Conservation (phyloP, 2,797 vertebrate genomes). For the Pangasius krempfi region DNA sequence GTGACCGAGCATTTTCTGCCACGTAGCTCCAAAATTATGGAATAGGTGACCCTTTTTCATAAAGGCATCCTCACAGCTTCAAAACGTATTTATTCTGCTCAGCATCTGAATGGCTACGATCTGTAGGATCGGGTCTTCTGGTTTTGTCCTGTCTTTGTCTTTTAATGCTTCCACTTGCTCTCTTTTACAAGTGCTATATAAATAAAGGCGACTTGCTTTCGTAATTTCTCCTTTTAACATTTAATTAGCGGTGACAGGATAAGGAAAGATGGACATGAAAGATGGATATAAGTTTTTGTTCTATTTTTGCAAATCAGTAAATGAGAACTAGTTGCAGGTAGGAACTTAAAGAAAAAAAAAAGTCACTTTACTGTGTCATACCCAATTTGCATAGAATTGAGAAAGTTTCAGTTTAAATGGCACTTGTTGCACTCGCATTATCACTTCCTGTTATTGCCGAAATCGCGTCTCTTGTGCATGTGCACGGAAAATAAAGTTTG, state of each 20-base stretch:
- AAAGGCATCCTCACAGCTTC: background rate
- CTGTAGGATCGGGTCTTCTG: background rate
- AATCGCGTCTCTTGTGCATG: background rate
- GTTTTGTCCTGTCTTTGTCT: background rate
- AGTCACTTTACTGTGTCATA: background rate
- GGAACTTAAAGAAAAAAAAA: background rate
- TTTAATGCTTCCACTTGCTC: background rate
- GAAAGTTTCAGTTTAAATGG: background rate
- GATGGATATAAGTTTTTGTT: background rate
- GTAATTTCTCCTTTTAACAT: background rate
- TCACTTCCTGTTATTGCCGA: background rate
- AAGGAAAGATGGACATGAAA: background rate
- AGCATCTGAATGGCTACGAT: background rate
- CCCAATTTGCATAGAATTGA: background rate
- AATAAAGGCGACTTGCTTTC: background rate
- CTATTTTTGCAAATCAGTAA: background rate
- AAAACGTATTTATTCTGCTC: no score
- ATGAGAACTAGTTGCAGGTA: background rate
- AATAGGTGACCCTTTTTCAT: background rate
- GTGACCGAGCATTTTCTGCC: background rate
- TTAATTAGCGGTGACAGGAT: no score
- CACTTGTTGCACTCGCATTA: background rate
- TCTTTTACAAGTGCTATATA: background rate
- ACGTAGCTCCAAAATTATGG: background rate
- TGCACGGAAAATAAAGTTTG: background rate